Conservation (phyloP, 2,888 invertebrate species). For the Exocentrus adspersus region DNA sequence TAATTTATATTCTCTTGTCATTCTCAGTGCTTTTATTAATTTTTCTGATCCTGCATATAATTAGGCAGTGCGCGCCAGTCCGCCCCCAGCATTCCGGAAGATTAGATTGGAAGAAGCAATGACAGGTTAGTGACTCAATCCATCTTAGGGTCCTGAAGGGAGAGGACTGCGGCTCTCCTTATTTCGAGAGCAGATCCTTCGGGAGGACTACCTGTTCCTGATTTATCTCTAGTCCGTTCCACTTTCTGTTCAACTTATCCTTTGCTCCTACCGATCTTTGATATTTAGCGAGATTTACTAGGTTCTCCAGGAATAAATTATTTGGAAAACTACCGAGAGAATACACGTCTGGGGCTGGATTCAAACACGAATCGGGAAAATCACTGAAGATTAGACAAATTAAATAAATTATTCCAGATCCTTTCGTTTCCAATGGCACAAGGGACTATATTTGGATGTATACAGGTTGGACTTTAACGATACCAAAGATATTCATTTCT, state of each 20-base stretch:
- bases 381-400: slow-evolving; percentile 32
- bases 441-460: too few species aligned
- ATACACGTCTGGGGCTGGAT: slow-evolving; percentile 40
- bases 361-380: slow-evolving; percentile 41
- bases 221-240: slow-evolving; percentile 64
- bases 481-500: too few species aligned
- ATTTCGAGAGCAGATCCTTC: slow-evolving; percentile 60
- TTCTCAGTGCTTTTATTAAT: too few species aligned
- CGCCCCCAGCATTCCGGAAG: slow-evolving; percentile 46
- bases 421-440: background rate
- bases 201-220: slow-evolving; percentile 63
- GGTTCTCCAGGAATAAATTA: slow-evolving; percentile 60
- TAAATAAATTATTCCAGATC: slow-evolving; percentile 23
- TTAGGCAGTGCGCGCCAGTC: background rate
- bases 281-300: slow-evolving; percentile 63
- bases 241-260: slow-evolving; percentile 62
- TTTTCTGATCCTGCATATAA: slow-evolving; percentile 3
- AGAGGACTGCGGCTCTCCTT: slow-evolving; percentile 58
- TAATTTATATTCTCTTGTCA: too few species aligned
- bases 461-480: too few species aligned
- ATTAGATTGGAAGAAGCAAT: slow-evolving; percentile 56
- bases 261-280: slow-evolving; percentile 60
- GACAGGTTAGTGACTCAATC: slow-evolving; percentile 58
- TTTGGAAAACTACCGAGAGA: slow-evolving; percentile 46
- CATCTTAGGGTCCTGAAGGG: slow-evolving; percentile 59